Conservation (phyloP, 2,797 vertebrate species). For the Trachurus trachurus region DNA sequence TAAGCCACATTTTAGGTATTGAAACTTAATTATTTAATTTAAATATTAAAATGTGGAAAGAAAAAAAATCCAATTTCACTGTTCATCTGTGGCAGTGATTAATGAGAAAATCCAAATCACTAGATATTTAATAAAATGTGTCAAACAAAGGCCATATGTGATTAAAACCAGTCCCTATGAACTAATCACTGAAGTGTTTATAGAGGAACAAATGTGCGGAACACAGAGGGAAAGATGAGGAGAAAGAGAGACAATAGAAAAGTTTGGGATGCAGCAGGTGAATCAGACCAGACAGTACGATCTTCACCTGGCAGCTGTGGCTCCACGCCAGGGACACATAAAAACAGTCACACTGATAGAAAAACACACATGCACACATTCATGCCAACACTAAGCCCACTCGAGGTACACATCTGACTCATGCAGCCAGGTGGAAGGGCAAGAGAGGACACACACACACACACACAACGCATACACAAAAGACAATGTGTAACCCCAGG, state of each 20-base stretch:
- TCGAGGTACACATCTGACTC: slow-evolving; percentile 54
- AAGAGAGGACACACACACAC: slow-evolving; percentile 34
- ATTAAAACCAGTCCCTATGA: neutral
- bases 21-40: neutral
- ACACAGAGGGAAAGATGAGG: slow-evolving; percentile 8
- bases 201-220: slow-evolving; percentile 4
- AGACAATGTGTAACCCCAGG: slow-evolving; percentile 30
- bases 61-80: neutral
- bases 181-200: neutral
- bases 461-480: neutral
- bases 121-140: neutral
- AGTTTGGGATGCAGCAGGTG: slow-evolving; percentile 47
- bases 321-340: slow-evolving; percentile 31
- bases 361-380: slow-evolving; percentile 41
- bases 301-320: slow-evolving; percentile 59
- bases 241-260: slow-evolving; percentile 29
- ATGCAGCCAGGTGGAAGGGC: slow-evolving; percentile 52
- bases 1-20: no score
- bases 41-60: neutral
- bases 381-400: slow-evolving; percentile 59
- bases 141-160: neutral
- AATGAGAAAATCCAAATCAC: neutral
- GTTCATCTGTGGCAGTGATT: neutral
- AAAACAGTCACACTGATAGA: slow-evolving; percentile 31
- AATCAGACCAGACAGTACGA: slow-evolving; percentile 44